Evolutionary conservation across 2,888 invertebrate genomes (phyloP), one percentile per base, ranked within the genome.

Genomic region (Pristionchus mayeri): DNA sequence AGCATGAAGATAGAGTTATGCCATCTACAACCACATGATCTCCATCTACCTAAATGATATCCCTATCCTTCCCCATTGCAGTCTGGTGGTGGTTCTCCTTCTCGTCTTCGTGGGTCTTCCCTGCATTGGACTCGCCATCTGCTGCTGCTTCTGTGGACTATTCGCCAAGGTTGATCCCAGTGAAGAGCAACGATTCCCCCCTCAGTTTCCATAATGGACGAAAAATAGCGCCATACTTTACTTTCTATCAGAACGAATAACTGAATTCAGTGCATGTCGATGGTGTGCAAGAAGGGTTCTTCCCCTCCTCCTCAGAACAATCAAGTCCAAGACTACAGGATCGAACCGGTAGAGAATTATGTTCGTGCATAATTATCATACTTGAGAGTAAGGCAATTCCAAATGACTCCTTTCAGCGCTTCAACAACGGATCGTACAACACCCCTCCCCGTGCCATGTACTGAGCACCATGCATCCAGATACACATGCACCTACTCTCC

Each of bases 111-210:
- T 78, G 2, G 79, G 52, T 18, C n/a, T 79, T 54, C 79, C 79
- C 30, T 79, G 79, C 79, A 79, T 79, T 11, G 54, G 37, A 34
- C 52, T 79, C 44, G 52, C 54, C n/a, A 27, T 79, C 54, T 79
- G 79, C 44, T 79, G 79, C 54, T 79, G 79, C 37, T 79, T 79
- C 79, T 79, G 79, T 27, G 79, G 79, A 18, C 79, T 79, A 9
- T 40, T 48, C 37, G 79, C 79, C 30, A 79, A 79, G 54, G 52
- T 67, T 18, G 0, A 34, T 7, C 16, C 1, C 9, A n/a, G 1
- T 27, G n/a, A n/a, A n/a, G n/a, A n/a, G n/a, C n/a, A n/a, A n/a
- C n/a, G n/a, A n/a, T 54, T 54, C 54, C 21, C 44, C 6, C 13
- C 44, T 44, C 16, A 21, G 21, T 54, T 54, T 18, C 16, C 21